Conservation (phyloP, 2,888 invertebrate species). For the Cyaniris semiargus region DNA sequence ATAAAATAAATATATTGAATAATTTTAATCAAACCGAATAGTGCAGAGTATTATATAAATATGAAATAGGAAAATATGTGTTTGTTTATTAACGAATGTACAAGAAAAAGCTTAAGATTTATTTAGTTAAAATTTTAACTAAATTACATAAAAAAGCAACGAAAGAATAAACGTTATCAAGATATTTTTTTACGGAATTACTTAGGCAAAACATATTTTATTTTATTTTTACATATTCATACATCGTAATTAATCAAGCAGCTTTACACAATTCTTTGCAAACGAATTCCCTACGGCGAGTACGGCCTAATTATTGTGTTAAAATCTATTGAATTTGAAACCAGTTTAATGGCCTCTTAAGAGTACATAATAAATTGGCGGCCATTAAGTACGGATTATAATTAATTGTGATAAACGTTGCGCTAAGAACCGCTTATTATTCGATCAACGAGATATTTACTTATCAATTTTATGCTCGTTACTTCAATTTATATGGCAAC, state of each 20-base stretch:
- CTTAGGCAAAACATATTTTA: too few relatives aligned
- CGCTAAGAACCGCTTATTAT: constrained; percentile 8
- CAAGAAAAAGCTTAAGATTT: background rate
- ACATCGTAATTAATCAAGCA: too few relatives aligned
- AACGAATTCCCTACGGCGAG: background rate
- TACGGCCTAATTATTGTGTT: background rate
- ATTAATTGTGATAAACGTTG: background rate
- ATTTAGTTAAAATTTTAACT: too few relatives aligned
- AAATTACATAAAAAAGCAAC: too few relatives aligned
- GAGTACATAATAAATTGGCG: background rate
- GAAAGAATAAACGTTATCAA: too few relatives aligned
- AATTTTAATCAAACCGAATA: too few relatives aligned
- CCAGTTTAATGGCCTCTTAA: background rate
- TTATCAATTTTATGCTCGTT: constrained; percentile 16
- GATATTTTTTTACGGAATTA: too few relatives aligned
- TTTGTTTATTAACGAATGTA: too few relatives aligned
- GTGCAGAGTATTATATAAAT: background rate
- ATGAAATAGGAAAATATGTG: too few relatives aligned
- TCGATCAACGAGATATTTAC: background rate
- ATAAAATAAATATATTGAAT: background rate
- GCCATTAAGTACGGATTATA: background rate
- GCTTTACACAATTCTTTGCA: background rate
- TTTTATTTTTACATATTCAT: too few relatives aligned
- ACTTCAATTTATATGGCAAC: constrained; percentile 26
- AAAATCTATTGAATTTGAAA: background rate